Percentiles rank a stretch among this genome's conserved stretches.
phyloP scores from a whole-genome alignment of 2,113 vertebrate species.

The Cryptoleucopteryx plumbea region DNA sequence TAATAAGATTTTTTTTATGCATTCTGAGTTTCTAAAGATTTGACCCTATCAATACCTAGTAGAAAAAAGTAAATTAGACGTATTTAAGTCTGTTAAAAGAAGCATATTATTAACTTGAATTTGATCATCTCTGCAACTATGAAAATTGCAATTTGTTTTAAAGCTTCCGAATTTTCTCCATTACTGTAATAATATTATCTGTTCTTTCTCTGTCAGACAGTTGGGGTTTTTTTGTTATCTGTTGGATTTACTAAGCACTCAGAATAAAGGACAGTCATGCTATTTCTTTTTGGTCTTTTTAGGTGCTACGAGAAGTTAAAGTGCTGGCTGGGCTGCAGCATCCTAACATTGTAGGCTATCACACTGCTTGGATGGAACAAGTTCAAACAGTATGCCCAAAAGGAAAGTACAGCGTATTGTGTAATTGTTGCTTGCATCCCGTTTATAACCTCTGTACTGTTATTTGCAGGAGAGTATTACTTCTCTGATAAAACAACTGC shows the following conservation, averaged over 20 bases:
- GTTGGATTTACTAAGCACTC: not conserved
- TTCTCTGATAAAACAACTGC: not conserved
- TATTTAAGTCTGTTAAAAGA: not conserved
- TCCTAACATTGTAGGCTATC: constrained; percentile 90
- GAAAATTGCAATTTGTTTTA: not conserved
- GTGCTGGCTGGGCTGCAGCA: constrained; percentile 93
- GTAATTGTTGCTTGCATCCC: not conserved
- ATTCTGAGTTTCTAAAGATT: not conserved
- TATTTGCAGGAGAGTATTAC: not conserved
- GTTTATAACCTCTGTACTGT: not conserved
- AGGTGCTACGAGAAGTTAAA: constrained; percentile 96
- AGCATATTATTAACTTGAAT: not conserved
- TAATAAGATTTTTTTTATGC: not conserved
- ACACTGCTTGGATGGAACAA: constrained; percentile 97
- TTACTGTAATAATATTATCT: not conserved
- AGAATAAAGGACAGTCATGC: not conserved
- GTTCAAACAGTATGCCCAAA: constrained; percentile 73
- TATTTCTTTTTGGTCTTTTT: not conserved
- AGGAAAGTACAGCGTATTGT: constrained; percentile 37
- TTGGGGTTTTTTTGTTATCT: not conserved
- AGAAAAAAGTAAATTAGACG: not conserved
- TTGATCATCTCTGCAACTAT: not conserved
- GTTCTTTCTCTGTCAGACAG: not conserved
- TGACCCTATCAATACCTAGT: not conserved
- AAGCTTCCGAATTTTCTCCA: not conserved